Evolutionary conservation across 35 echinoderm and acorn worm genomes (phyloP), one percentile per base, ranked within the genome.

Genomic region (Hemicentrotus pulcherrimus): DNA sequence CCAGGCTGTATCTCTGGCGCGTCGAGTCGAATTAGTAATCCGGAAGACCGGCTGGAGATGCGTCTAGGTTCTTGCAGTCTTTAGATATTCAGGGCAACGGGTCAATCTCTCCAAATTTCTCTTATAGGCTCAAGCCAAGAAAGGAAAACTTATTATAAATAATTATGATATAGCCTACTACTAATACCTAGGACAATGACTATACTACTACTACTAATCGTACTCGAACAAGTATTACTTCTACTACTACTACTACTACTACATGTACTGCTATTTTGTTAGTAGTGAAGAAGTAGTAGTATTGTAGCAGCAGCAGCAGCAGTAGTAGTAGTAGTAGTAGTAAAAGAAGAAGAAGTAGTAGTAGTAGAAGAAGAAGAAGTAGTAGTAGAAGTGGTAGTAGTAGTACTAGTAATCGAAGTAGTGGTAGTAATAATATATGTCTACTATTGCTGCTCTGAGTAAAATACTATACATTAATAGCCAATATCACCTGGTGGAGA

Each of bases 31-130:
- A 90, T 90, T 90, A 90, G 88, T 90, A 3, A 90, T 24, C 88
- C 88, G 88, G 88, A 90, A 90, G 88, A 90, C 19, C 32, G 32
- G 32, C 88, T 90, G 88, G 88, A 90, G 88, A 31, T 47, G n/a
- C 88, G 31, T 90, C 88, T 90, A 90, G 88, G 32, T 45, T 45
- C 6, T 90, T 45, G 14, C n/a, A 45, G 88, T 32, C 88, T 86
- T 86, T 90, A 90, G 22, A 78, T 90, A 33, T 90, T 45, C 11
- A 90, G 88, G 46, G 4, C 88, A 90, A 41, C 19, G 18, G 31
- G 45, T 89, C 87, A 89, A 41, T 89, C 32, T 78, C 5, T n/a
- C 19, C 6, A 28, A 78, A 24, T n/a, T 78, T 78, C 65, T 28
- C 65, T 28, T 78, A 78, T 28, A 8, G 61, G 52, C 52, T 59